phyloP scores from a whole-genome alignment of 2,888 invertebrate genomes.

The Lasioglossum lativentre region DNA sequence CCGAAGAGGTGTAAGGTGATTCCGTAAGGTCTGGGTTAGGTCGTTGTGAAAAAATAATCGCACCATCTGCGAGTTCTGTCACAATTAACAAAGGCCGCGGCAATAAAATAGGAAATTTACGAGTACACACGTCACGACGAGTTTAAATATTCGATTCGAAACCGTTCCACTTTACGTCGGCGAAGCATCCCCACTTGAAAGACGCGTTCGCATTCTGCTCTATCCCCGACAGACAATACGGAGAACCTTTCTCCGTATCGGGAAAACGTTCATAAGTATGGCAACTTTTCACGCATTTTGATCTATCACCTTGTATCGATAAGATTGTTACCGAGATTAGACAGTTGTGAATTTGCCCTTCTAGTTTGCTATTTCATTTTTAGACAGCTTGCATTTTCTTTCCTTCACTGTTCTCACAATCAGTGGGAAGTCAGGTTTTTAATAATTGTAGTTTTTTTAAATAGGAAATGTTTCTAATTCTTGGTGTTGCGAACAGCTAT shows the following conservation, averaged over 20 bases:
- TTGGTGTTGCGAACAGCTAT: no score
- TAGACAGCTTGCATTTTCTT: no score
- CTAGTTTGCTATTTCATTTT: no score
- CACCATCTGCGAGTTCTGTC: conserved; percentile 32
- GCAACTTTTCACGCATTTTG: background rate
- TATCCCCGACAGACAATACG: background rate
- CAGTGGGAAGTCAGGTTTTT: no score
- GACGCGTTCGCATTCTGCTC: conserved; percentile 10
- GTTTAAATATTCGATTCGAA: conserved; percentile 51
- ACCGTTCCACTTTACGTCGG: conserved; percentile 31
- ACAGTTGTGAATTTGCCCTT: background rate
- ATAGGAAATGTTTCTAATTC: no score
- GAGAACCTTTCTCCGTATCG: background rate
- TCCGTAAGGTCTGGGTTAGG: conserved; percentile 25
- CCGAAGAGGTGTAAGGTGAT: conserved; percentile 34
- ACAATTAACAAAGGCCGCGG: conserved; percentile 56
- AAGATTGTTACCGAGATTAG: background rate
- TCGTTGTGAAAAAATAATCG: conserved; percentile 60
- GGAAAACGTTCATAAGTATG: background rate
- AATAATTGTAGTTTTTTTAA: no score
- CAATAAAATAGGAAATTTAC: conserved; percentile 66
- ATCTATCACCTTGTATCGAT: background rate
- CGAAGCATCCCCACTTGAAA: conserved; percentile 27
- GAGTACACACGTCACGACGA: conserved; percentile 50
- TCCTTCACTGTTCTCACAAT: no score